Evolutionary conservation across 2,797 vertebrate genomes (phyloP), one percentile per base, ranked within the genome.

Genomic region (Capromys pilorides): DNA sequence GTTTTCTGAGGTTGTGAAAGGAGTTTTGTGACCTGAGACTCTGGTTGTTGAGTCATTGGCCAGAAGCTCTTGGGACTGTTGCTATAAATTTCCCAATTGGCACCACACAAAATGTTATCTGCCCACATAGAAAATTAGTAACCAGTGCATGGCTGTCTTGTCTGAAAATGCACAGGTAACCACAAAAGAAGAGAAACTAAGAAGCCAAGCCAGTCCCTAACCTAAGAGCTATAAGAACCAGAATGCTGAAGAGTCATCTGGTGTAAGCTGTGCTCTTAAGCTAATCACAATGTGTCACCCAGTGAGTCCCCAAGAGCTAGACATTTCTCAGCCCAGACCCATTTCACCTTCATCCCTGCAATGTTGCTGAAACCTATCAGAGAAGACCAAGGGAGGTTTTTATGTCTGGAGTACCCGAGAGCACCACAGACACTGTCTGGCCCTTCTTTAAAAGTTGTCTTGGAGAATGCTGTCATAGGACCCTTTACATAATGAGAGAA

Each of bases 401-500:
- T 82, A 49, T 91, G 82, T 96, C 49, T 90, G 81, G 39, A 84
- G 82, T 8, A 0, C 82, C 59, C 61, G 16, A 67, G 96, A 97
- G 93, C 97, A 92, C 96, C 95, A 75, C 95, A 82, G 24, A 39
- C 39, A 22, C 77, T 88, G 59, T 67, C 95, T 97, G 92, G 49
- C 78, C 79, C 85, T 90, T 71, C 54, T 61, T 91, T 83, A 94
- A 81, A 96, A 95, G 95, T 88, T 94, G 96, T 86, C 79, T 95
- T 90, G 85, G 61, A 71, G 82, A 79, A 71, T 94, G 2, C 26
- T 96, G 49, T 71, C 67, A 93, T 92, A 95, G 61, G 57, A 64
- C 75, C 31, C 86, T 95, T 97, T 95, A 96, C 81, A 77, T 95
- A 91, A 90, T 86, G 88, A 84, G 94, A 71, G 97, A 54, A 89